Percentiles rank a stretch among this genome's conserved stretches.
Evolutionary conservation across 2,113 vertebrate genomes (phyloP).

Genomic region (Myotis yumanensis): DNA sequence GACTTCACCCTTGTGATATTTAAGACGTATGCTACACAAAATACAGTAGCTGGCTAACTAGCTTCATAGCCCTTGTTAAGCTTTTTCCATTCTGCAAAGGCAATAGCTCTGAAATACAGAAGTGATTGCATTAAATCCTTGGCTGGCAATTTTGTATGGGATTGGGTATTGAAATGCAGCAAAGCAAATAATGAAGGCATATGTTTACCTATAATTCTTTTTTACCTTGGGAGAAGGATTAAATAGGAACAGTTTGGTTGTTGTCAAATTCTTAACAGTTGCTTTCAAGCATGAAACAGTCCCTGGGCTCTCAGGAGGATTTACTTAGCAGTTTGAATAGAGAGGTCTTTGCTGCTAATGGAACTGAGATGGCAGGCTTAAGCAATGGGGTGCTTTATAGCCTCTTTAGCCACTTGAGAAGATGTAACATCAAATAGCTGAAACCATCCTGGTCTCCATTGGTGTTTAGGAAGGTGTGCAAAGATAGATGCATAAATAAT

Average conservation of each 20-base stretch:
- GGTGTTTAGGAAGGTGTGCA: constrained; percentile 82
- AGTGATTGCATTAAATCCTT: constrained; percentile 87
- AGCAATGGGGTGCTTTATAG: constrained; percentile 88
- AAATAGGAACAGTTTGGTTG: constrained; percentile 93
- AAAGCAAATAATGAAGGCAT: constrained; percentile 95
- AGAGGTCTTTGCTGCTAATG: constrained; percentile 91
- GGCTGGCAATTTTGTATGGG: constrained; percentile 87
- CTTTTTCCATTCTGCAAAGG: constrained; percentile 81
- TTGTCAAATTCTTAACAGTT: constrained; percentile 94
- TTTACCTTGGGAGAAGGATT: constrained; percentile 94
- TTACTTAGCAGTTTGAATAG: constrained; percentile 91
- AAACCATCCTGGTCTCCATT: constrained; percentile 79
- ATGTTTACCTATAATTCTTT: constrained; percentile 94
- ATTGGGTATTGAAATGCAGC: constrained; percentile 91
- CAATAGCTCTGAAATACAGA: constrained; percentile 85
- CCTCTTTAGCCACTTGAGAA: constrained; percentile 90
- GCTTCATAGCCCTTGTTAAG: constrained; percentile 81
- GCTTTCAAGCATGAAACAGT: constrained; percentile 93
- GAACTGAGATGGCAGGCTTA: constrained; percentile 88
- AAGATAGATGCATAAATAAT: constrained; percentile 88
- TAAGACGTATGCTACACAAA: constrained; percentile 70
- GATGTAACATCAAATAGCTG: constrained; percentile 88
- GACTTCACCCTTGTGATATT: constrained; percentile 71
- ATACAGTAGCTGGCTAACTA: constrained; percentile 77
- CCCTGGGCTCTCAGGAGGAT: constrained; percentile 86